phyloP scores from a whole-genome alignment of 2,888 invertebrate species.

The Camponotus fellah region DNA sequence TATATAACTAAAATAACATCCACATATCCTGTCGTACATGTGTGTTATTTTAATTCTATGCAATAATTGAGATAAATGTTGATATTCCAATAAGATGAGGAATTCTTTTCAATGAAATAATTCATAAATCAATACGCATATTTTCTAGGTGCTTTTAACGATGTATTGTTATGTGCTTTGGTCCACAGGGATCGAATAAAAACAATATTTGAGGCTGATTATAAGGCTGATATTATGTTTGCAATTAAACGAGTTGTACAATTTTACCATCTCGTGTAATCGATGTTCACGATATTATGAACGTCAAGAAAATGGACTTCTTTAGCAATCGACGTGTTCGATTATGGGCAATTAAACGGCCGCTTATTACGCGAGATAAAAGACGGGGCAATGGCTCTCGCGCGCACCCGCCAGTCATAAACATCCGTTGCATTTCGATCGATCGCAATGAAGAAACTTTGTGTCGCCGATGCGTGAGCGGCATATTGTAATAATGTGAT shows the following conservation, averaged over 20 bases:
- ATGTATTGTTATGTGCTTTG: neutral
- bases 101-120: neutral
- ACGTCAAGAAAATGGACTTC: conserved; percentile 60
- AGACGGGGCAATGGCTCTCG: conserved; percentile 70
- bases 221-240: conserved; percentile 24
- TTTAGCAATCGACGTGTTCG: conserved; percentile 64
- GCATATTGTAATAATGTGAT: conserved; percentile 56
- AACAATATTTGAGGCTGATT: conserved; percentile 12
- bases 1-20: neutral
- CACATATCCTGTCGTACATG: too few relatives aligned
- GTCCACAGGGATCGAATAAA: neutral
- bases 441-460: conserved; percentile 55
- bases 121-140: neutral
- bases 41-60: neutral
- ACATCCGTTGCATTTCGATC: conserved; percentile 69
- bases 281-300: conserved; percentile 53
- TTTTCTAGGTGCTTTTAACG: neutral
- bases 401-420: conserved; percentile 62
- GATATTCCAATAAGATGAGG: neutral
- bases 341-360: conserved; percentile 72
- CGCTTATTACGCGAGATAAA: conserved; percentile 69
- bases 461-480: conserved; percentile 52
- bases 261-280: conserved; percentile 56
- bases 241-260: conserved; percentile 58
- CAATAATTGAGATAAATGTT: neutral